phyloP scores from a whole-genome alignment of 1,140 invertebrate species.

The Formica selysi region DNA sequence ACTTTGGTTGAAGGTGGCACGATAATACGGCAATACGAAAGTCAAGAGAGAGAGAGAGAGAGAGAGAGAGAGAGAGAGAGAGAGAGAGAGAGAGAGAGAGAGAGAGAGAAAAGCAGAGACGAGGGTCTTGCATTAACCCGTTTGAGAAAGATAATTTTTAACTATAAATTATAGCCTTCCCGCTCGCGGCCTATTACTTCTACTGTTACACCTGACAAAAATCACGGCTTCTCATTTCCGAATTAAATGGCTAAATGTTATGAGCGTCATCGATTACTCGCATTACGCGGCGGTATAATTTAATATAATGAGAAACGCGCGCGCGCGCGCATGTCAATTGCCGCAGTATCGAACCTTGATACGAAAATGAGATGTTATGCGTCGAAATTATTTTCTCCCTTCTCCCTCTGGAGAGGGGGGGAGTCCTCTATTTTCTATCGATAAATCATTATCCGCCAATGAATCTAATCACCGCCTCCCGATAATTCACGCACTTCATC shows the following conservation, averaged over 20 bases:
- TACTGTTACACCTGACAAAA: conserved; percentile 60
- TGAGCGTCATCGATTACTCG: conserved; percentile 61
- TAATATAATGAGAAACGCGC: conserved; percentile 61
- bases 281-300: conserved; percentile 57
- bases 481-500: conserved; percentile 49
- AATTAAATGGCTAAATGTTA: conserved; percentile 62
- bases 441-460: conserved; percentile 44
- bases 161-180: conserved; percentile 52
- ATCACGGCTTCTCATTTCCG: conserved; percentile 59
- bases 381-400: conserved; percentile 39
- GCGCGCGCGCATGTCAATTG: conserved; percentile 51
- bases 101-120: conserved; percentile 30
- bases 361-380: conserved; percentile 58
- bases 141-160: conserved; percentile 58
- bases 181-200: conserved; percentile 43
- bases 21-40: conserved; percentile 48
- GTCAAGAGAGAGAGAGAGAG: conserved; percentile 4
- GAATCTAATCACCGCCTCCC: conserved; percentile 44
- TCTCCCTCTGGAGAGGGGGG: not conserved
- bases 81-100: not conserved
- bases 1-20: conserved; percentile 51
- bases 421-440: conserved; percentile 57
- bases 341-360: conserved; percentile 39
- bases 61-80: not conserved
- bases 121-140: conserved; percentile 58